Percentiles rank a stretch among this genome's conserved stretches.
Conservation (phyloP, 1,140 invertebrate genomes). For the Andricus grossulariae region DNA sequence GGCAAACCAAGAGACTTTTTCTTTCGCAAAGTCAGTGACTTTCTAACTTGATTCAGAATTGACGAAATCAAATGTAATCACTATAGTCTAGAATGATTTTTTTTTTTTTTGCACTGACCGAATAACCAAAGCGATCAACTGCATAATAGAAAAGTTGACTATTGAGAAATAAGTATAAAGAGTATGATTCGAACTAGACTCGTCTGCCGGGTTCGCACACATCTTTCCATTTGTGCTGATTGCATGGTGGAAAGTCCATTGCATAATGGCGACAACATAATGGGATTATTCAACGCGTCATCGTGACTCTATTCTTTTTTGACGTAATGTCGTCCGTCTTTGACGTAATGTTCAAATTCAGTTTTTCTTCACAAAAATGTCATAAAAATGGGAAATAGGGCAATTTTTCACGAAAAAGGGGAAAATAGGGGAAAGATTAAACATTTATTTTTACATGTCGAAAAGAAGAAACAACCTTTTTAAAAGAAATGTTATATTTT, state of each 20-base stretch:
- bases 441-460: no score
- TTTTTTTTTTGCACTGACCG: not conserved
- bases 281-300: conserved; percentile 60
- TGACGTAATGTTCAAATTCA: no score
- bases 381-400: no score
- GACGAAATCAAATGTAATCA: conserved; percentile 13
- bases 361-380: no score
- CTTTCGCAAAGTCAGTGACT: conserved; percentile 26
- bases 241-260: conserved; percentile 65
- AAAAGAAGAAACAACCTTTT: no score
- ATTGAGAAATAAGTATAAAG: not conserved
- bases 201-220: conserved; percentile 39
- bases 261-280: conserved; percentile 62
- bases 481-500: no score
- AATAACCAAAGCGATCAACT: not conserved
- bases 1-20: not conserved
- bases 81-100: not conserved
- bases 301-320: conserved; percentile 1
- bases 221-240: conserved; percentile 42
- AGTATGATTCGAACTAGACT: conserved; percentile 30
- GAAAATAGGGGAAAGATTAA: no score
- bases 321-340: not conserved
- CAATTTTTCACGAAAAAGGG: no score
- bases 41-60: conserved; percentile 12
- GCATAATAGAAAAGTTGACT: not conserved